Evolutionary conservation across 2,113 vertebrate species (phyloP).

Genomic region (Brienomyrus longianalis): DNA sequence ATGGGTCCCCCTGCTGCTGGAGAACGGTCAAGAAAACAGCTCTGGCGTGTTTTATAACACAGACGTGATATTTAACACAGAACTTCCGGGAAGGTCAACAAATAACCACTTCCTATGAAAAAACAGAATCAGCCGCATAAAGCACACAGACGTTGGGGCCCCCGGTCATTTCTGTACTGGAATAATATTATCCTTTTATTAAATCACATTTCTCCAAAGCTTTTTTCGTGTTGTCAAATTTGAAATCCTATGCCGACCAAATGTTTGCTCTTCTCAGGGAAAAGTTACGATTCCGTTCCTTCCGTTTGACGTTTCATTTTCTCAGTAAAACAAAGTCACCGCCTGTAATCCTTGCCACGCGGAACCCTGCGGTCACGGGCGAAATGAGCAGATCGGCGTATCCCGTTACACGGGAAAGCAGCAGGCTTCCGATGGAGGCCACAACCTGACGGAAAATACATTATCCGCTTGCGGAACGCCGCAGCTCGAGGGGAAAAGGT

Average conservation of each 20-base stretch:
- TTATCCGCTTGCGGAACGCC: neutral
- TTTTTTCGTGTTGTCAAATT: neutral
- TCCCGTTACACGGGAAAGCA: neutral
- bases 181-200: conserved; percentile 27
- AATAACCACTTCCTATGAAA: conserved; percentile 31
- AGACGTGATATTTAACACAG: conserved; percentile 10
- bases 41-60: neutral
- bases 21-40: neutral
- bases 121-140: conserved; percentile 35
- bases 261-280: neutral
- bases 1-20: neutral
- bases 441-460: neutral
- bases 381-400: neutral
- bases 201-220: neutral
- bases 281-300: neutral
- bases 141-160: conserved; percentile 31
- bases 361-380: neutral
- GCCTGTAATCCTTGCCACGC: neutral
- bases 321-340: neutral
- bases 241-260: neutral
- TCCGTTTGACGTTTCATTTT: neutral
- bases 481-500: neutral
- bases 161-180: conserved; percentile 5
- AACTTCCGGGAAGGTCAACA: conserved; percentile 34
- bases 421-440: neutral